phyloP scores from a whole-genome alignment of 1,140 invertebrate genomes.

The Choristoneura fumiferana region DNA sequence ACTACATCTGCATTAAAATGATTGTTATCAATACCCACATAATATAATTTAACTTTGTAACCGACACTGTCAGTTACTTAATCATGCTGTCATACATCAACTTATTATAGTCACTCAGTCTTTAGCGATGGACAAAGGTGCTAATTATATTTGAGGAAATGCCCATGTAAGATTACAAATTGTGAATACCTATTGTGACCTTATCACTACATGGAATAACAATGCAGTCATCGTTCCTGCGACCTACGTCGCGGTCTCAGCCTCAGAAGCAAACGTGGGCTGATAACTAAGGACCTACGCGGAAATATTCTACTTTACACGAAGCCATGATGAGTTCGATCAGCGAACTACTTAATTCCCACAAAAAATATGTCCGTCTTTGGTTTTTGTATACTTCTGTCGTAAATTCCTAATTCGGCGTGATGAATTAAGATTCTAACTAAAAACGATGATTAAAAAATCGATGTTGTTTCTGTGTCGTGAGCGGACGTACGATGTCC shows the following conservation, averaged over 20 bases:
- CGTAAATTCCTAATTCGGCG: too few species aligned
- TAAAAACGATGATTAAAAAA: too few species aligned
- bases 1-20: too few species aligned
- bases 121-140: neutral
- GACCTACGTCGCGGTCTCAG: conserved; percentile 37
- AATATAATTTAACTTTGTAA: too few species aligned
- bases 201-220: conserved; percentile 56
- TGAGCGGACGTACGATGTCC: too few species aligned
- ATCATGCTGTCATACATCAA: too few species aligned
- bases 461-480: too few species aligned
- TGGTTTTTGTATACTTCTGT: too few species aligned
- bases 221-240: conserved; percentile 43
- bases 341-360: neutral
- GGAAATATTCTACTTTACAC: conserved; percentile 52
- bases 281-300: conserved; percentile 60
- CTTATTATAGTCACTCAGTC: neutral
- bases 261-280: conserved; percentile 62
- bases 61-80: too few species aligned
- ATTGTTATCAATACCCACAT: too few species aligned
- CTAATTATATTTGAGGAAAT: conserved; percentile 7
- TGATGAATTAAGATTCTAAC: too few species aligned
- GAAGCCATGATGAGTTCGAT: too few species aligned
- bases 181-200: conserved; percentile 32
- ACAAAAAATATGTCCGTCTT: conserved; percentile 2
- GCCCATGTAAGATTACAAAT: conserved; percentile 24